Percentiles rank a stretch among this genome's conserved stretches.
Evolutionary conservation across 2,113 vertebrate genomes (phyloP).

Genomic region (Labeo catla): DNA sequence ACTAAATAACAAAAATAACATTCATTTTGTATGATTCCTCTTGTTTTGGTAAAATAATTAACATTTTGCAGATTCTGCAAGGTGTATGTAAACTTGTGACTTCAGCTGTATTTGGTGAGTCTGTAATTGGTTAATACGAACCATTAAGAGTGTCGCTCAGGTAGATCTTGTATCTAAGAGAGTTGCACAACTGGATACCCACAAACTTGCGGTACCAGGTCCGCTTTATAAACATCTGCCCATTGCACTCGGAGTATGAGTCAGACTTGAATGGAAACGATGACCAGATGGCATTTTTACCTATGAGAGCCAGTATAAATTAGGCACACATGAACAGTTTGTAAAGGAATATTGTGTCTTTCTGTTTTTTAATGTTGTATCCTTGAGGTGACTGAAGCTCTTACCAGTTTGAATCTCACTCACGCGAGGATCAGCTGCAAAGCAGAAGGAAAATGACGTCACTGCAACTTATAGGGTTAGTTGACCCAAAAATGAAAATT

Average conservation of each 20-base stretch:
- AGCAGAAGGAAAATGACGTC: slow-evolving; percentile 50
- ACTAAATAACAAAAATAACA: too few relatives aligned
- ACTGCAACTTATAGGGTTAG: not conserved
- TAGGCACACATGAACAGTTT: not conserved
- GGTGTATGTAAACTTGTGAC: too few relatives aligned
- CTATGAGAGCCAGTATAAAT: slow-evolving; percentile 63
- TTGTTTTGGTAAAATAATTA: too few relatives aligned
- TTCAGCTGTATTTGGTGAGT: not conserved
- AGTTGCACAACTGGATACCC: slow-evolving; percentile 98
- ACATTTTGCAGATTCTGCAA: too few relatives aligned
- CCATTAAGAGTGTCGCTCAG: slow-evolving; percentile 94
- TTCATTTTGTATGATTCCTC: too few relatives aligned
- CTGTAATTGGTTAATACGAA: slow-evolving; percentile 65
- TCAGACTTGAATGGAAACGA: slow-evolving; percentile 91
- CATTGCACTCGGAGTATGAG: slow-evolving; percentile 91
- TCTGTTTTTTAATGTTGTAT: not conserved
- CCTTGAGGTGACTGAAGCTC: slow-evolving; percentile 37
- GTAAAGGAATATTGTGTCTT: not conserved
- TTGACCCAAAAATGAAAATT: too few relatives aligned
- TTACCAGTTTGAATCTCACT: slow-evolving; percentile 90
- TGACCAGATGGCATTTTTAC: slow-evolving; percentile 98
- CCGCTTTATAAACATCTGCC: slow-evolving; percentile 92
- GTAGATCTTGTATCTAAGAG: slow-evolving; percentile 98
- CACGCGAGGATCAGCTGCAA: slow-evolving; percentile 91
- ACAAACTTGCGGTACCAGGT: slow-evolving; percentile 99